Percentiles rank a stretch among this genome's conserved stretches.
Evolutionary conservation across 2,888 invertebrate species (phyloP).

Genomic region (Xanthia togata): DNA sequence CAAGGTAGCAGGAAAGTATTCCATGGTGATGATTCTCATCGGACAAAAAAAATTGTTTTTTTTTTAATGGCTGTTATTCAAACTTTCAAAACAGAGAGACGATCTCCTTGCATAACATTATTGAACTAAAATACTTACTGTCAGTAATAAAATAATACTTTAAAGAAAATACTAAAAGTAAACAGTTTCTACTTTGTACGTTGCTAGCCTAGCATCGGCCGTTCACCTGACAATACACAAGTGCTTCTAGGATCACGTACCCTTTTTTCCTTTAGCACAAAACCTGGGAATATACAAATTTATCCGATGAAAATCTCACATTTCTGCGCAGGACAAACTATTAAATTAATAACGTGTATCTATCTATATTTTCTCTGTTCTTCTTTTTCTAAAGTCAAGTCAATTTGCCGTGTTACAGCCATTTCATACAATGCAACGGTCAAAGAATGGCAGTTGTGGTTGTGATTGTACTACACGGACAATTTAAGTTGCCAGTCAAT

Average conservation of each 20-base stretch:
- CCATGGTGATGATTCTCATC: constrained; percentile 52
- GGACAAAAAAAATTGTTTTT: constrained; percentile 37
- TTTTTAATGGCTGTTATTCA: constrained; percentile 27
- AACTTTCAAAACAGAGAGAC: constrained; percentile 11
- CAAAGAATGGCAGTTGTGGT: no score
- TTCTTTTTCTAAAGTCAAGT: not conserved
- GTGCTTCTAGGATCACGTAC: constrained; percentile 5
- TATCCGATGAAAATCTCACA: constrained; percentile 15
- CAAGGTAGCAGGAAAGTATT: constrained; percentile 55
- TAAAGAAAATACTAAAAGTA: no score
- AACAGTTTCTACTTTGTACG: no score
- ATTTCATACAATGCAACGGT: no score
- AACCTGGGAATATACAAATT: constrained; percentile 26
- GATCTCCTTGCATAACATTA: not conserved
- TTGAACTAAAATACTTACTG: constrained; percentile 2
- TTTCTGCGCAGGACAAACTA: constrained; percentile 20
- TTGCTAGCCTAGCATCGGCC: constrained; percentile 6
- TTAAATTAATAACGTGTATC: constrained; percentile 5
- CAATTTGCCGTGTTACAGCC: no score
- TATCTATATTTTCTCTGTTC: not conserved
- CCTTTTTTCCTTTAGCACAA: not conserved
- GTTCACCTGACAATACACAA: constrained; percentile 34
- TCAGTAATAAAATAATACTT: not conserved
- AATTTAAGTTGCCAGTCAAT: no score
- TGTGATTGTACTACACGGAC: no score